Base-by-base conservation (phyloP, 2,888 invertebrate genomes). In the Mechanitis messenoides region DNA sequence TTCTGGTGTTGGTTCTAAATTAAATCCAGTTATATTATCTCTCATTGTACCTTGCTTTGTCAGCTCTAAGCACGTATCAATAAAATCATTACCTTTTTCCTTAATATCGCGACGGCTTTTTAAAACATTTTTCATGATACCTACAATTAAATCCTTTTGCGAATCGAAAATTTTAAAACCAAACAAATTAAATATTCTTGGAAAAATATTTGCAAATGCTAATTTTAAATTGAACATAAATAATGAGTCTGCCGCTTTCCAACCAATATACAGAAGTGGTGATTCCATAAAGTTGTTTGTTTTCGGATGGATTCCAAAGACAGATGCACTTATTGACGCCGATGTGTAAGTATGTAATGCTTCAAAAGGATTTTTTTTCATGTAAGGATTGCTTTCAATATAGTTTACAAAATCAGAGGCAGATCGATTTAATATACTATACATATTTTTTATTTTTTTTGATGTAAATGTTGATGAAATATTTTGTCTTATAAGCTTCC, bases 271-370 rank as follows among this genome's bases (percentile, higher is more conserved):
- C 35, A 78, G 64, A 57, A 83, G 87, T 35, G 80, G 84, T 3
- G 76, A 87, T 45, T 87, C 74, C 80, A 86, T 81, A 0, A 79
- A 75, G 55, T 76, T 83, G 6, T 78, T 72, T 1, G 74, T 72
- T 47, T 78, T 71, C 6, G 81, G 78, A 55, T 86, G 83, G 31
- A 91, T 79, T 0, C 91, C 91, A 63, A 91, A 90, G 0, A 90
- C 79, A 6, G 85, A 76, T 2, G 86, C 81, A 3, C 79, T 83
- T 38, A 87, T 83, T 0, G 83, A 76, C 2, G 81, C 78, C 2
- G 83, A 78, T 0, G 81, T 81, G 46, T 79, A 87, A 0, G 77
- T 81, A 53, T 79, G 82, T 0, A 85, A 56, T 11, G 69, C 72
- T 50, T 76, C 73, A 35, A 79, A 85, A 5, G 83, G 76, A 1